Evolutionary conservation across 2,888 invertebrate species (phyloP).

Genomic region (Drosophila subsilvestris): DNA sequence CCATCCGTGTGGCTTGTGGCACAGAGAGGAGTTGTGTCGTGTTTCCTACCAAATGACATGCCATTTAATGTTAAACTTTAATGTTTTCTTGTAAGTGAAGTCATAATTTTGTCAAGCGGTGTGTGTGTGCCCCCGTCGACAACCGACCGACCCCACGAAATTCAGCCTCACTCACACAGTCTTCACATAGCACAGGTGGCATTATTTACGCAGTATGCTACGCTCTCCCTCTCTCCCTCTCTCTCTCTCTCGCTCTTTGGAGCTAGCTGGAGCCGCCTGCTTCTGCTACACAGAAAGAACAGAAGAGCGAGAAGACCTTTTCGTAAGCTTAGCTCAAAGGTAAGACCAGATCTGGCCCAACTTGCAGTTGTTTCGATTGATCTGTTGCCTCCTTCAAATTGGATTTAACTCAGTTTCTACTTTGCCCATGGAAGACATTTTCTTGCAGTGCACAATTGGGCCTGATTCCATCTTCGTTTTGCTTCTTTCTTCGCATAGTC

Average conservation of each 20-base stretch:
- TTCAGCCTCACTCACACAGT: constrained; percentile 6
- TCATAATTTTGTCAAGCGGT: constrained; percentile 62
- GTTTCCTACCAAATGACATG: constrained; percentile 74
- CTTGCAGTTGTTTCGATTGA: too few relatives aligned
- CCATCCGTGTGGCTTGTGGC: constrained; percentile 12
- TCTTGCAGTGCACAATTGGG: not conserved
- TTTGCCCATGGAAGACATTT: not conserved
- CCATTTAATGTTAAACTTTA: constrained; percentile 80
- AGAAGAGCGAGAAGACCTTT: too few relatives aligned
- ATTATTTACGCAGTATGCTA: constrained; percentile 70
- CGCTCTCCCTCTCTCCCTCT: too few relatives aligned
- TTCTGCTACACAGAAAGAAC: not conserved
- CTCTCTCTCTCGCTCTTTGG: too few relatives aligned
- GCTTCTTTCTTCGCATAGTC: not conserved
- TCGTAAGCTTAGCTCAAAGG: too few relatives aligned
- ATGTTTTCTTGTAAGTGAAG: constrained; percentile 66
- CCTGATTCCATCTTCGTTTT: not conserved
- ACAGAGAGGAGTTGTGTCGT: constrained; percentile 14
- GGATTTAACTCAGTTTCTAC: not conserved
- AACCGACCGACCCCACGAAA: not conserved
- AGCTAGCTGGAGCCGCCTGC: too few relatives aligned
- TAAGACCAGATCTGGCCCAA: too few relatives aligned
- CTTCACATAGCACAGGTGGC: constrained; percentile 67
- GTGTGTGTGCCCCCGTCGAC: constrained; percentile 9
- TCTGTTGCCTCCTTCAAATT: too few relatives aligned